Evolutionary conservation across 2,888 invertebrate genomes (phyloP), one percentile per base, ranked within the genome.

Genomic region (Ormyrus pomaceus): DNA sequence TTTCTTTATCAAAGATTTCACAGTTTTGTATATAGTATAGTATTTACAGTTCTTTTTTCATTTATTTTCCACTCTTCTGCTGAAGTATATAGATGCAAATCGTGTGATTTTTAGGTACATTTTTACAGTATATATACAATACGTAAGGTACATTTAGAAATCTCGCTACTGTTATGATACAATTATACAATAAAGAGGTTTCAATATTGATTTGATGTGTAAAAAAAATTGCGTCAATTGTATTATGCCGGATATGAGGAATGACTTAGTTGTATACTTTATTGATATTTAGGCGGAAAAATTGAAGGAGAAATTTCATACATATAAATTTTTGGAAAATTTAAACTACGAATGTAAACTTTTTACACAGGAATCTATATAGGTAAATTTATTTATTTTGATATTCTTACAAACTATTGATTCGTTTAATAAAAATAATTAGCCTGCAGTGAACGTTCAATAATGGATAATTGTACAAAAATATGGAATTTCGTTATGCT

Each of bases 41-140:
- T 76, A 68, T 77, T 56, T 81, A 77, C 80, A 80, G 59, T 53
- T 34, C 34, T 34, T 34, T 34, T 76, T 71, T 72, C 13, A 62
- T 58, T 53, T 19, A 8, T 48, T 13, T 45, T 76, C 51, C 58
- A 5, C 55, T 80, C 48, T 62, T n/a, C 10, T n/a, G 48, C 50
- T 75, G 55, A 75, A 75, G 53, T 76, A 71, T 72, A 61, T 72
- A 70, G 70, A 77, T 69, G 61, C 50, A 65, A 77, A 71, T 72
- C 19, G 19, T 69, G 55, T 74, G 69, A 62, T 48, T 77, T 62
- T 70, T 76, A 76, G 69, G 55, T 78, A 78, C 78, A 81, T 75
- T 81, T 81, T 81, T 81, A 81, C 75, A 81, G 56, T 81, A 75
- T 74, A 77, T 81, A 68, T 78, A 75, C 66, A 78, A 53, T 78